These are phyloP conservation scores for Anagrus nilaparvatae DNA, from an alignment of 1,140 invertebrate species.

Conservation along the genomic window DNA sequence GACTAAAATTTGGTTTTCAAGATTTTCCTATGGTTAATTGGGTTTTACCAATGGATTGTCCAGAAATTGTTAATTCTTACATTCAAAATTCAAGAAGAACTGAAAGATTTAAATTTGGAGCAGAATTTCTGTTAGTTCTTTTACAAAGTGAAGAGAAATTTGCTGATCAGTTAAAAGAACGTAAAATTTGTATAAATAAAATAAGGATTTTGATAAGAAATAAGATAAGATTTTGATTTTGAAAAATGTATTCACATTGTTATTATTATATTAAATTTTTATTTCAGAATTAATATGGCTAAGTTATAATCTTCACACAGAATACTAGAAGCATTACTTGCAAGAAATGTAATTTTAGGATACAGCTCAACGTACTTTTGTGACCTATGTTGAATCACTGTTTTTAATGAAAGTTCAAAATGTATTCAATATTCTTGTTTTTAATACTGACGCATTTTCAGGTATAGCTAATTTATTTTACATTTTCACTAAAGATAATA, in stretches of 20 bases:
- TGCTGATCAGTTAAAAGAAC: constrained; percentile 58
- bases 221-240: background rate
- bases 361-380: constrained; percentile 77
- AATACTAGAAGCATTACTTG: constrained; percentile 75
- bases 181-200: constrained; percentile 77
- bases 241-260: background rate
- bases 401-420: constrained; percentile 86
- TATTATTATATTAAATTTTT: constrained; percentile 5
- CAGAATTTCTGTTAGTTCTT: constrained; percentile 78
- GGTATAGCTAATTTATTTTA: too few species aligned
- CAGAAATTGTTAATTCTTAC: constrained; percentile 90
- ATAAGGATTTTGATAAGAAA: constrained; percentile 49
- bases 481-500: too few species aligned
- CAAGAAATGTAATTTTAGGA: constrained; percentile 74
- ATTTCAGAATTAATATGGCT: constrained; percentile 56
- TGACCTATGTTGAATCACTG: constrained; percentile 75
- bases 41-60: constrained; percentile 96
- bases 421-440: constrained; percentile 70
- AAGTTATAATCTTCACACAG: constrained; percentile 67
- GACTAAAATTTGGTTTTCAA: constrained; percentile 20
- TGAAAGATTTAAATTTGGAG: constrained; percentile 71
- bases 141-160: constrained; percentile 77
- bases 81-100: constrained; percentile 94
- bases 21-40: constrained; percentile 97
- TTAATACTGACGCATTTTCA: constrained; percentile 74